Percentiles rank a stretch among this genome's conserved stretches.
These are phyloP conservation scores for Muscicapa striata DNA, from an alignment of 2,797 vertebrate genomes.

Conservation along the genomic window DNA sequence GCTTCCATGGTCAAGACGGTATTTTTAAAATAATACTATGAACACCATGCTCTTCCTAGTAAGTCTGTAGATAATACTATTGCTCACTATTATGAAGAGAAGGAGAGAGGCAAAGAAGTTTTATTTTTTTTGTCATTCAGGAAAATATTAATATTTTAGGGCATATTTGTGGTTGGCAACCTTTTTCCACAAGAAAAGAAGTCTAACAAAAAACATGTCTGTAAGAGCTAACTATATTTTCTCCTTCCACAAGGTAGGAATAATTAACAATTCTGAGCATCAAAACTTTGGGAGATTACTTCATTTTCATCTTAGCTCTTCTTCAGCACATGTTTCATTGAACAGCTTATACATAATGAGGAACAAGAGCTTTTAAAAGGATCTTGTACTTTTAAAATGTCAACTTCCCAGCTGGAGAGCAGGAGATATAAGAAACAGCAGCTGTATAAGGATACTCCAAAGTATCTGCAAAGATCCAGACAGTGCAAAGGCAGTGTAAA, in stretches of 20 bases:
- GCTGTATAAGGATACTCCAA: not conserved
- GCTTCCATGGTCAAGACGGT: not conserved
- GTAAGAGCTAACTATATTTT: not conserved
- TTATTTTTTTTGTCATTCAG: not conserved
- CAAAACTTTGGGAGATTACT: not conserved
- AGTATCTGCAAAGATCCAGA: not conserved
- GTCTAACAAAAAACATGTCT: not conserved
- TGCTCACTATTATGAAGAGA: not conserved
- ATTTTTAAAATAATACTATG: not conserved
- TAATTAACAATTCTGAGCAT: not conserved
- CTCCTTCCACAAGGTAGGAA: not conserved
- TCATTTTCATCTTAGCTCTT: not conserved
- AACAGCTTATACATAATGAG: not conserved
- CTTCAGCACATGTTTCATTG: not conserved
- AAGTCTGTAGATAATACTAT: not conserved
- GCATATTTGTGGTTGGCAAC: not conserved
- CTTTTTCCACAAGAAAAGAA: not conserved
- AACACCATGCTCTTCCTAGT: not conserved
- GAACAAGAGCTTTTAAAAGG: not conserved
- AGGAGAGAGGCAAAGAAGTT: not conserved
- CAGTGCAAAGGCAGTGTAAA: not conserved
- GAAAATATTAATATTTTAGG: not conserved
- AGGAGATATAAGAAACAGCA: not conserved
- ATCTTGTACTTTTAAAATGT: not conserved
- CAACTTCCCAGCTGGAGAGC: not conserved